Conservation (phyloP, 1,140 invertebrate species). For the Drosophila ironensis region DNA sequence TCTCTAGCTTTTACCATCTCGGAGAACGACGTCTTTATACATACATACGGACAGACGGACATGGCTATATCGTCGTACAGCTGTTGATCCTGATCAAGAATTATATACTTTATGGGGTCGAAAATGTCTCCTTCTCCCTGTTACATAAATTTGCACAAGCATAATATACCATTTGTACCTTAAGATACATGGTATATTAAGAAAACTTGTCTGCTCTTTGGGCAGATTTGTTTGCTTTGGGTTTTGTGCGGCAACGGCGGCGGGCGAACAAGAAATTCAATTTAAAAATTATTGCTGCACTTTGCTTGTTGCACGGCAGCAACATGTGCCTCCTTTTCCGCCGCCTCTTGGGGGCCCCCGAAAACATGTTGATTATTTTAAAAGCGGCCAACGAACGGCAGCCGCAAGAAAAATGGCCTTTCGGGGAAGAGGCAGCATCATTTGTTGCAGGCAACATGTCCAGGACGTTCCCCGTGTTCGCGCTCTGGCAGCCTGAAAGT, state of each 20-base stretch:
- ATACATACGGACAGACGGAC: no score
- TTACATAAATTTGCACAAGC: no score
- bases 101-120: no score
- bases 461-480: slow-evolving; percentile 15
- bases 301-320: slow-evolving; percentile 67
- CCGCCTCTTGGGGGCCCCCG: slow-evolving; percentile 9
- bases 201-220: slow-evolving; percentile 38
- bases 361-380: slow-evolving; percentile 77
- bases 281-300: slow-evolving; percentile 80
- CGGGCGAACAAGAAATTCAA: slow-evolving; percentile 64
- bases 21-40: no score
- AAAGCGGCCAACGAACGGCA: slow-evolving; percentile 8
- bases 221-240: slow-evolving; percentile 63
- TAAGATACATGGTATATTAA: no score
- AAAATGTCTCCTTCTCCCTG: no score
- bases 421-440: slow-evolving; percentile 42
- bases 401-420: slow-evolving; percentile 19
- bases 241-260: slow-evolving; percentile 46
- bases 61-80: no score
- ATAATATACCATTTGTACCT: no score
- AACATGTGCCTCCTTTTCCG: slow-evolving; percentile 53
- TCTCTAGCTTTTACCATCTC: no score
- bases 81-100: no score
- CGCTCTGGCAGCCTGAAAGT: slow-evolving; percentile 44
- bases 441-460: slow-evolving; percentile 71